phyloP scores from a whole-genome alignment of 2,113 vertebrate species.

The Hemibagrus wyckioides region DNA sequence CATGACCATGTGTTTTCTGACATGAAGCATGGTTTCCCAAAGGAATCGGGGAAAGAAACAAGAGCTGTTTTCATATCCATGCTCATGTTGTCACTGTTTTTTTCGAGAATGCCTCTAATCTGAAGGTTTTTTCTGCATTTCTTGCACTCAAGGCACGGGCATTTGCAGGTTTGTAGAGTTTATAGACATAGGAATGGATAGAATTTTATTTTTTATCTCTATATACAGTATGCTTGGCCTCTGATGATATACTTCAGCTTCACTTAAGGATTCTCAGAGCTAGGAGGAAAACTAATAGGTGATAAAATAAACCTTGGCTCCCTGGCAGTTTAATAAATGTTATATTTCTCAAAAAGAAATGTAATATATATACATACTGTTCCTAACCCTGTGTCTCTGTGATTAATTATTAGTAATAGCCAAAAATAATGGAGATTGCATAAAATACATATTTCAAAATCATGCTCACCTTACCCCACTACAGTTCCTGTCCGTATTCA shows the following conservation, averaged over 20 bases:
- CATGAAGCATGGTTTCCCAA: slow-evolving; percentile 33
- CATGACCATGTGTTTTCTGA: slow-evolving; percentile 35
- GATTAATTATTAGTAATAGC: neutral
- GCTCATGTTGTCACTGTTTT: neutral
- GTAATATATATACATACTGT: neutral
- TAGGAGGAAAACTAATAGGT: neutral
- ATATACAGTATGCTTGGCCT: neutral
- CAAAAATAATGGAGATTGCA: neutral
- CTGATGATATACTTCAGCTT: neutral
- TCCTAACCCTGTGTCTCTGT: neutral
- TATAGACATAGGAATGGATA: neutral
- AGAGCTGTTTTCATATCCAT: slow-evolving; percentile 16
- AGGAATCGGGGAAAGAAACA: slow-evolving; percentile 46
- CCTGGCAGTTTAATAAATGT: slow-evolving; percentile 27
- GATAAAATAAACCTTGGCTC: neutral
- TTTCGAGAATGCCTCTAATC: neutral
- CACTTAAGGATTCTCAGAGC: neutral
- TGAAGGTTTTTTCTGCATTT: neutral
- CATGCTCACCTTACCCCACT: slow-evolving; percentile 8
- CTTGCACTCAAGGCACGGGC: neutral
- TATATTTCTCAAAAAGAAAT: slow-evolving; percentile 7
- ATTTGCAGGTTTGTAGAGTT: neutral
- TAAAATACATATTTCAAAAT: neutral
- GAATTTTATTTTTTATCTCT: neutral
- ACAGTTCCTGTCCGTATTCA: slow-evolving; percentile 5